Evolutionary conservation across 2,797 vertebrate genomes (phyloP).

Genomic region (Dromococcyx pavoninus): DNA sequence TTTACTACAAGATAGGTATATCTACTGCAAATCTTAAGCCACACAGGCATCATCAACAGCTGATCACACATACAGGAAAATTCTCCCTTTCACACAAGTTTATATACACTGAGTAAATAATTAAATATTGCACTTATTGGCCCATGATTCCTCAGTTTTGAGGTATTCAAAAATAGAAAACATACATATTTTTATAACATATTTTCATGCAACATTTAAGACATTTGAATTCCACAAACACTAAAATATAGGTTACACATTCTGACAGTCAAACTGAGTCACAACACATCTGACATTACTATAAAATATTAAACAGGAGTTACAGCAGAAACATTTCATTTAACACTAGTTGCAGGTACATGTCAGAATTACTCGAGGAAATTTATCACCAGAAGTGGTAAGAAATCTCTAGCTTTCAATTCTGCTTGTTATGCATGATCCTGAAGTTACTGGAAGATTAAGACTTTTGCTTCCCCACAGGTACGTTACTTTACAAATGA

Average conservation of each 20-base stretch:
- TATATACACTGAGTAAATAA: conserved; percentile 93
- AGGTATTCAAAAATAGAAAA: conserved; percentile 89
- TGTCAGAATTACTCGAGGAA: conserved; percentile 54
- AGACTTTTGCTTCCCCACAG: not conserved
- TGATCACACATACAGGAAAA: conserved; percentile 69
- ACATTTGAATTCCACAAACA: conserved; percentile 76
- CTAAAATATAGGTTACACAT: conserved; percentile 81
- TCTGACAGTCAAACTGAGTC: conserved; percentile 71
- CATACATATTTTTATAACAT: conserved; percentile 78
- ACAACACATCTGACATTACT: conserved; percentile 76
- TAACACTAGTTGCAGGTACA: conserved; percentile 59
- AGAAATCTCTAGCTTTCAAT: conserved; percentile 18
- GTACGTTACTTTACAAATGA: not conserved
- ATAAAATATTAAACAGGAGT: conserved; percentile 74
- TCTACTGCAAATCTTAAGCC: conserved; percentile 71
- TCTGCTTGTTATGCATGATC: not conserved
- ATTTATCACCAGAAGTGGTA: not conserved
- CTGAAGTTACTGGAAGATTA: not conserved
- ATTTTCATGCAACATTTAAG: conserved; percentile 83
- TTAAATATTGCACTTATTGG: conserved; percentile 99
- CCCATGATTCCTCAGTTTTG: conserved; percentile 92
- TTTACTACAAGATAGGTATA: conserved; percentile 66
- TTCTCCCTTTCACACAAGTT: conserved; percentile 79
- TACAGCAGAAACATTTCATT: conserved; percentile 66
- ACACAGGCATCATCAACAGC: conserved; percentile 72